phyloP scores from a whole-genome alignment of 2,888 invertebrate species.

The Caenorhabditis uteleia region DNA sequence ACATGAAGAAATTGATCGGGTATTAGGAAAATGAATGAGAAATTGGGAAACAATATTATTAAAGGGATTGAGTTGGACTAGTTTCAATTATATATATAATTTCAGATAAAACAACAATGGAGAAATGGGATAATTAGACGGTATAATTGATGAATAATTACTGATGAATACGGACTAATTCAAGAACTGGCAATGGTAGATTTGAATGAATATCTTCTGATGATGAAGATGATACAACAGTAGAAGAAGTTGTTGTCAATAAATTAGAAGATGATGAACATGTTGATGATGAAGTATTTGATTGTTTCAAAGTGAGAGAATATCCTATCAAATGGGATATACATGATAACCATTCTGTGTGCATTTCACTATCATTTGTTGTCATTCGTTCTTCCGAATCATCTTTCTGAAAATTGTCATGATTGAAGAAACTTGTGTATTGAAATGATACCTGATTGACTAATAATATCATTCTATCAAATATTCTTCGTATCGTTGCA shows the following conservation, averaged over 20 bases:
- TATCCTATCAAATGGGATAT: constrained; percentile 25
- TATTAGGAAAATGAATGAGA: too few species aligned
- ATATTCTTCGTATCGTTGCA: constrained; percentile 20
- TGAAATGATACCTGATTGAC: constrained; percentile 17
- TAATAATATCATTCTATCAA: constrained; percentile 27
- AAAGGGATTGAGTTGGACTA: too few species aligned
- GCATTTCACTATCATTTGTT: neutral
- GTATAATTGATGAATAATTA: too few species aligned
- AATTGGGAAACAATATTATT: too few species aligned
- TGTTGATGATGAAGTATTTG: neutral
- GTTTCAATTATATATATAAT: too few species aligned
- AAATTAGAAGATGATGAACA: constrained; percentile 1
- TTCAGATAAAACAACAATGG: too few species aligned
- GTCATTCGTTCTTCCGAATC: constrained; percentile 1
- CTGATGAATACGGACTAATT: constrained; percentile 28
- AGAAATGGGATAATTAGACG: too few species aligned
- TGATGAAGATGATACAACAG: neutral
- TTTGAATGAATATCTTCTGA: constrained; percentile 22
- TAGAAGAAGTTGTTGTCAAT: too few species aligned
- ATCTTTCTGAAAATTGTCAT: neutral
- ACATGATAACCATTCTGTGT: constrained; percentile 32
- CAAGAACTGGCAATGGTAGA: constrained; percentile 17
- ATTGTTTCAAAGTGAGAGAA: constrained; percentile 14
- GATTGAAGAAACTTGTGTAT: neutral
- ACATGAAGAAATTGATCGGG: too few species aligned